Evolutionary conservation across 2,888 invertebrate species (phyloP).

Genomic region (Neoscelio sp.): DNA sequence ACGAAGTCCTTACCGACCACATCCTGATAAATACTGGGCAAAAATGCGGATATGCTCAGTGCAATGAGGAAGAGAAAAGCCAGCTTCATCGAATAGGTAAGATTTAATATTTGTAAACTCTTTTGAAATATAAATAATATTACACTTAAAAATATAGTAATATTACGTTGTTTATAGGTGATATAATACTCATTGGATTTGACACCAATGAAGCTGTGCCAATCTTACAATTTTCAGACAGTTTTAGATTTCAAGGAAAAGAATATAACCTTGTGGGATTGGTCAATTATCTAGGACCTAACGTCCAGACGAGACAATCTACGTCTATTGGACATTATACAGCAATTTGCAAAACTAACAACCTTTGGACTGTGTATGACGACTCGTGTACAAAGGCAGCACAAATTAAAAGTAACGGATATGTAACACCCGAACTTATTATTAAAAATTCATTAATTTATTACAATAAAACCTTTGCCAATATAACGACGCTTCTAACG

Average conservation of each 20-base stretch:
- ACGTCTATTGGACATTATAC: background rate
- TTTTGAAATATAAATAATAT: background rate
- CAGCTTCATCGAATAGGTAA: background rate
- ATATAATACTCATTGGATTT: constrained; percentile 1
- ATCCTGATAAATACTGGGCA: background rate
- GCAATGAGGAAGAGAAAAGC: background rate
- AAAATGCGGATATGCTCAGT: background rate
- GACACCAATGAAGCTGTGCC: background rate
- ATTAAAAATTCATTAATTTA: too few species aligned
- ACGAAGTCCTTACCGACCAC: background rate
- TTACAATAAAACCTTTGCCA: too few species aligned
- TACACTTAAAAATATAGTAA: background rate
- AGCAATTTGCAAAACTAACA: background rate
- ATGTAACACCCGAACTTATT: too few species aligned
- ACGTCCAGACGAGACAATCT: background rate
- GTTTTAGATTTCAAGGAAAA: background rate
- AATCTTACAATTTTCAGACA: background rate
- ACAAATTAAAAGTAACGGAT: too few species aligned
- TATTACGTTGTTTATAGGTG: background rate
- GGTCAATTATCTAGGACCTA: background rate
- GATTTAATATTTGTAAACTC: background rate
- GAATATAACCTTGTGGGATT: background rate
- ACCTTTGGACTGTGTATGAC: background rate
- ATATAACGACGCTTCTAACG: too few species aligned
- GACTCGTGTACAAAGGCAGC: too few species aligned